Evolutionary conservation across 2,888 invertebrate species (phyloP).

Genomic region (Drosophila algonquin): DNA sequence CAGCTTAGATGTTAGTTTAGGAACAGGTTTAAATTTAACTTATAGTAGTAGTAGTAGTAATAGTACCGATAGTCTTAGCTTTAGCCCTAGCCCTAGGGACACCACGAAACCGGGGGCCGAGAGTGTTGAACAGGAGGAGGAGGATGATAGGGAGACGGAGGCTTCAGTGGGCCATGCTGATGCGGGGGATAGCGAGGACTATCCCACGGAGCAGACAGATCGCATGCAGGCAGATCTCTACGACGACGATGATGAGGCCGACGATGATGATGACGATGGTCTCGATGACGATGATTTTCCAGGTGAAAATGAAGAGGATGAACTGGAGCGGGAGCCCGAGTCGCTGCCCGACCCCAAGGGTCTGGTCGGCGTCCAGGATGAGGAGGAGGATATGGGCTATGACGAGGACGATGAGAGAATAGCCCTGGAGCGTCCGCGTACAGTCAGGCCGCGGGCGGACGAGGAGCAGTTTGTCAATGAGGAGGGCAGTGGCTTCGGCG

Average conservation of each 20-base stretch:
- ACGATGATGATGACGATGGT: conserved; percentile 51
- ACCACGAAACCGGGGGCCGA: conserved; percentile 47
- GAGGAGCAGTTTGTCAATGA: conserved; percentile 80
- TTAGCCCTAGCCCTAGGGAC: conserved; percentile 59
- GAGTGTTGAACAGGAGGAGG: conserved; percentile 23
- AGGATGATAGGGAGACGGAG: conserved; percentile 28
- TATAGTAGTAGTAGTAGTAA: conserved; percentile 74
- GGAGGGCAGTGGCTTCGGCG: conserved; percentile 80
- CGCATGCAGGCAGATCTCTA: conserved; percentile 81
- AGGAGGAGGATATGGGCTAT: conserved; percentile 82
- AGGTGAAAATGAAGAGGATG: conserved; percentile 48
- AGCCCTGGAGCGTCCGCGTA: conserved; percentile 75
- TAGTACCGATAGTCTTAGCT: conserved; percentile 71
- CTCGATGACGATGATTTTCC: conserved; percentile 55
- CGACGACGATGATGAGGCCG: conserved; percentile 67
- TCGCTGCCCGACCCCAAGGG: conserved; percentile 76
- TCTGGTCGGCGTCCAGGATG: conserved; percentile 63
- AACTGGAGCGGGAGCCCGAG: conserved; percentile 60
- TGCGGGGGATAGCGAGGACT: conserved; percentile 48
- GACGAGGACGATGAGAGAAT: conserved; percentile 82
- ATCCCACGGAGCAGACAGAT: conserved; percentile 68
- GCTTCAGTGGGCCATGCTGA: conserved; percentile 21
- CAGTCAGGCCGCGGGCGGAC: conserved; percentile 61
- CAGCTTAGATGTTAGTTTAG: conserved; percentile 84
- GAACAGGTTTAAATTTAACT: conserved; percentile 76